These are phyloP conservation scores for Aphrophora alni DNA, from an alignment of 2,888 invertebrate genomes.

Conservation along the genomic window DNA sequence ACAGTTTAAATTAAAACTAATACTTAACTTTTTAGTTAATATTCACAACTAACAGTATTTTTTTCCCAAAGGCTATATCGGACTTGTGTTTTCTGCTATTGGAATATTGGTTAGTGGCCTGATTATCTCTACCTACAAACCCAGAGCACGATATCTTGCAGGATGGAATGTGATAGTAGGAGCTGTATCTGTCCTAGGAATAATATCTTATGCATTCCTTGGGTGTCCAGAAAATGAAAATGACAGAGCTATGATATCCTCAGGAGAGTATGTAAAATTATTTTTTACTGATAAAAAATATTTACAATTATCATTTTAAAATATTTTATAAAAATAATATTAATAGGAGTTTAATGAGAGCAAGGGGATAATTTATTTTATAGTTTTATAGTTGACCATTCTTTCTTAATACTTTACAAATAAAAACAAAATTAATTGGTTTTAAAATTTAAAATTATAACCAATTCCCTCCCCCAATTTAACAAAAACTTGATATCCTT, in stretches of 20 bases:
- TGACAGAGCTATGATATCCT: conserved; percentile 55
- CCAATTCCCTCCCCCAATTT: too few relatives aligned
- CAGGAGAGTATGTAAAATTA: conserved; percentile 45
- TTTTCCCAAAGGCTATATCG: conserved; percentile 62
- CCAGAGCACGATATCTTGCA: conserved; percentile 69
- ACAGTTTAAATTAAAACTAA: too few relatives aligned
- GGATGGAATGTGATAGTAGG: conserved; percentile 74
- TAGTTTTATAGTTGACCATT: too few relatives aligned
- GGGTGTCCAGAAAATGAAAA: conserved; percentile 69
- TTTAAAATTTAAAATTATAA: too few relatives aligned
- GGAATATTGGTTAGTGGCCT: conserved; percentile 72
- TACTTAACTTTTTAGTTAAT: too few relatives aligned
- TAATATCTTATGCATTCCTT: conserved; percentile 69
- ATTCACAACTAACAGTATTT: too few relatives aligned
- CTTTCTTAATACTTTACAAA: too few relatives aligned
- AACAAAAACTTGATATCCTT: too few relatives aligned
- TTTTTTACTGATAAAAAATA: background rate
- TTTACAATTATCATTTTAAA: background rate
- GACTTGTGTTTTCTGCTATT: conserved; percentile 71
- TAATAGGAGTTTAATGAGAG: too few relatives aligned
- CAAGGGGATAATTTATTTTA: too few relatives aligned
- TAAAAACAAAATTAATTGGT: too few relatives aligned
- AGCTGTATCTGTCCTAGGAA: conserved; percentile 66
- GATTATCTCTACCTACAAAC: conserved; percentile 70
- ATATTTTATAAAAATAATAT: too few relatives aligned